Conservation (phyloP, 2,113 vertebrate genomes). For the Oreochromis tanganicae region DNA sequence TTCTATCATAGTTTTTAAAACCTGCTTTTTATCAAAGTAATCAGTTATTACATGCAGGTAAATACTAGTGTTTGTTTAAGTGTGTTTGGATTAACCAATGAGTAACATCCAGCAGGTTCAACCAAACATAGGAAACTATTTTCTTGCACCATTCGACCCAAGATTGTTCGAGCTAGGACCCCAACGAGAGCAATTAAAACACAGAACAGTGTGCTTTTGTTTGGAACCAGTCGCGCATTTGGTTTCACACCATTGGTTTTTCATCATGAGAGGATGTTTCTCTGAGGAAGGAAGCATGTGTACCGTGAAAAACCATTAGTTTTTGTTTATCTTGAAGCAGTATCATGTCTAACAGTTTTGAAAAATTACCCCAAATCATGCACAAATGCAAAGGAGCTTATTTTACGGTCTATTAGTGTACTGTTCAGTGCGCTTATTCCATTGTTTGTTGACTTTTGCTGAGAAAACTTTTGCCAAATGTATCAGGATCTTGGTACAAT, state of each 20-base stretch:
- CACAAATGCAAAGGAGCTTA: not conserved
- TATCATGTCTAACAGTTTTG: not conserved
- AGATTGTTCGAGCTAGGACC: constrained; percentile 2
- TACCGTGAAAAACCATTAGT: not conserved
- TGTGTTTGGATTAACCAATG: not conserved
- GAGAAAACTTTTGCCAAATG: not conserved
- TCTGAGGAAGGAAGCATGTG: not conserved
- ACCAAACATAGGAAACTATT: not conserved
- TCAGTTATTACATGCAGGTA: not conserved
- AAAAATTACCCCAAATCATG: not conserved
- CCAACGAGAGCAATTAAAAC: constrained; percentile 45
- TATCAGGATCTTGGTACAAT: not conserved
- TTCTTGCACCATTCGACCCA: not conserved
- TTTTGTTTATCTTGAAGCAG: constrained; percentile 19
- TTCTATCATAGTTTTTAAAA: not conserved
- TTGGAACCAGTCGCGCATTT: constrained; percentile 17
- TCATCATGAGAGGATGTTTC: not conserved
- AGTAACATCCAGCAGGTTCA: not conserved
- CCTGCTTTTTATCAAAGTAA: not conserved
- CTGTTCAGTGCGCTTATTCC: not conserved
- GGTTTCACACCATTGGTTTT: constrained; percentile 19
- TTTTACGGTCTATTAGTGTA: not conserved
- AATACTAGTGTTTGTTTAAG: not conserved
- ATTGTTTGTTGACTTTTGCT: not conserved
- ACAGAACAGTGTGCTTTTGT: constrained; percentile 32